Base-by-base conservation (phyloP, 2,797 vertebrate species). In the Brotula barbata region DNA sequence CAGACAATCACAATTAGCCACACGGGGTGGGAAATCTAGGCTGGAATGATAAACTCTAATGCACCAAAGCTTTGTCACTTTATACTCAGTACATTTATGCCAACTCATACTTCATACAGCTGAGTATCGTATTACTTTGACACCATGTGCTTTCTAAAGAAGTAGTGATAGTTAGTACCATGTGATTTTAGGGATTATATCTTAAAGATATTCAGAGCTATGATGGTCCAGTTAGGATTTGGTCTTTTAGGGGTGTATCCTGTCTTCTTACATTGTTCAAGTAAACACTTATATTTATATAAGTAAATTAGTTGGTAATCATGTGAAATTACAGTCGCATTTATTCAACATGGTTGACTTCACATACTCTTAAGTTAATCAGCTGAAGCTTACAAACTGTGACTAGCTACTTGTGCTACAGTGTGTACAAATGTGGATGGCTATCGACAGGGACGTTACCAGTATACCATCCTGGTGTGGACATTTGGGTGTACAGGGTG, bases 1-100 rank as follows among this genome's bases (percentile, higher is more conserved):
- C 48, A 69, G 86, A 86, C 83, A 87, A 90, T 90, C 83, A 62
- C 17, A 40, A 23, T 10, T 17, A 12, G 37, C 66, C 33, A 12
- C 40, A 66, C 16, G 42, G 64, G 16, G 43, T 22, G 52, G 56
- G n/a, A 54, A 59, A 39, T 50, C 2, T 11, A 16, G 53, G 43
- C 15, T 20, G 22, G 8, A 21, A 20, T 28, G 21, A 23, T 57
- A 53, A 57, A 41, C 20, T n/a, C n/a, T n/a, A 64, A 60, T 51
- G 57, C 62, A 50, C 31, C 47, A 36, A 76, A 73, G 72, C 58
- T 67, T 64, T 65, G 41, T 66, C 56, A 54, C 25, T 5, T n/a
- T n/a, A 17, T 47, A 58, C 33, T 19, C 1, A 22, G 62, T 8
- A 43, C 57, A 68, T 44, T 49, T 61, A 53, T 66, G 63, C 47